Evolutionary conservation across 2,113 vertebrate genomes (phyloP).

Genomic region (Entelurus aequoreus): DNA sequence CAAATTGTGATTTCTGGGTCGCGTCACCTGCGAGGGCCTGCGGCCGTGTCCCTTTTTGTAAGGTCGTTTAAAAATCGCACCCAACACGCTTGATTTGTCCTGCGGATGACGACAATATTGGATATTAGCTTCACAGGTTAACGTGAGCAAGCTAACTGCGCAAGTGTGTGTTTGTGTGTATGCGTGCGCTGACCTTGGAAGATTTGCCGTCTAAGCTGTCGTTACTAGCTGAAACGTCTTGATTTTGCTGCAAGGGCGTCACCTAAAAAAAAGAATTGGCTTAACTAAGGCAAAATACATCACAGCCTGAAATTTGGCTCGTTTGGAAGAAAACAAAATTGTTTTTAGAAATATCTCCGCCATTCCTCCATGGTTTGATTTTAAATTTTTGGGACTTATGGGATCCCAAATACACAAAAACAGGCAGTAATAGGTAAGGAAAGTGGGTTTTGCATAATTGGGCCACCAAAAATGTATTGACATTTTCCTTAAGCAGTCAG

Average conservation of each 20-base stretch:
- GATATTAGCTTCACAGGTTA: background rate
- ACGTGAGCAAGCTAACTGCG: fast-evolving
- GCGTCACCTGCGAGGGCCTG: constrained; percentile 7
- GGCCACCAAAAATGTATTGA: background rate
- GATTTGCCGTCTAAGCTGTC: constrained; percentile 33
- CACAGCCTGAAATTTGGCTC: too few species aligned
- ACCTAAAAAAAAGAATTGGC: constrained; percentile 8
- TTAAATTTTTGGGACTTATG: too few species aligned
- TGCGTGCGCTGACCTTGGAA: constrained; percentile 31
- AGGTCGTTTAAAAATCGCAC: constrained; percentile 28
- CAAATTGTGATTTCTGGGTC: background rate
- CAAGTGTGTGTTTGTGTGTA: background rate
- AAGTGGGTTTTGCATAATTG: too few species aligned
- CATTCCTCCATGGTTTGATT: too few species aligned
- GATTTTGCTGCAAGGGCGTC: constrained; percentile 13
- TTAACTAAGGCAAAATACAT: too few species aligned
- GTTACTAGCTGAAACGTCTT: constrained; percentile 36
- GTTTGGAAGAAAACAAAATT: too few species aligned
- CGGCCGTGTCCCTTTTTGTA: constrained; percentile 33
- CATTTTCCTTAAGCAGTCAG: background rate
- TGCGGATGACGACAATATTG: constrained; percentile 10
- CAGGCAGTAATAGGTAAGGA: too few species aligned
- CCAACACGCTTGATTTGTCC: constrained; percentile 38
- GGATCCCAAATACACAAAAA: too few species aligned
- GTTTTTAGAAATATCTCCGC: too few species aligned